Base-by-base conservation (phyloP, 2,797 vertebrate species). In the Jordanella pulchra region DNA sequence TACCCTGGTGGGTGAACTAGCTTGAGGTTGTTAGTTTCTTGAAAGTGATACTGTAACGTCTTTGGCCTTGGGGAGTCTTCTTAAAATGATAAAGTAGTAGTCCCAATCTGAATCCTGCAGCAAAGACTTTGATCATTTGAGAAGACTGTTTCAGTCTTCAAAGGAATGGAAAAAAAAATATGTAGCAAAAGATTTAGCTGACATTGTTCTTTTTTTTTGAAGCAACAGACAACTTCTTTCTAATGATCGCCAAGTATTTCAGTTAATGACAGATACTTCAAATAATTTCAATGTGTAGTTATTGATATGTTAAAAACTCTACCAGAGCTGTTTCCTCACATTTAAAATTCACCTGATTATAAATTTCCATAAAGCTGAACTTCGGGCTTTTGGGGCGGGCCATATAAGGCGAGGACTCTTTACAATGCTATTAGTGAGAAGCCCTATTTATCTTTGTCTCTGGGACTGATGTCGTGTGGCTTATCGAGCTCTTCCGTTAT, bases 351-450 rank as follows among this genome's bases (percentile, higher is more conserved):
- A 15, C 35, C 23, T n/a, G 60, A 25, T 88, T 86, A 73, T 82
- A 67, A 81, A 79, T 77, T 71, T 80, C 54, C 54, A 69, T 72
- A 81, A 60, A 71, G 81, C 74, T 94, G 94, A 94, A 92, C 94
- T 95, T 95, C 90, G 90, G 86, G 87, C 93, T 93, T 94, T 95
- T 95, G 94, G 93, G 93, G 75, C 47, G 28, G 71, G 81, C 83
- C 69, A 90, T 93, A 94, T 95, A 91, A 93, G 83, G 80, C 78
- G 80, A 92, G 82, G 75, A 80, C 68, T 54, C 74, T 93, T 94
- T 93, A 94, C 91, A 87, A 85, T 91, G 79, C 83, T 89, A 91
- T 92, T 91, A 92, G 90, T 79, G 74, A 75, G 65, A 88, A 83
- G 83, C 76, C 78, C 44, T 80, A 85, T 90, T 87, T 90, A 91